Base-by-base conservation (phyloP, 2,113 vertebrate genomes). In the Antigone vipio region DNA sequence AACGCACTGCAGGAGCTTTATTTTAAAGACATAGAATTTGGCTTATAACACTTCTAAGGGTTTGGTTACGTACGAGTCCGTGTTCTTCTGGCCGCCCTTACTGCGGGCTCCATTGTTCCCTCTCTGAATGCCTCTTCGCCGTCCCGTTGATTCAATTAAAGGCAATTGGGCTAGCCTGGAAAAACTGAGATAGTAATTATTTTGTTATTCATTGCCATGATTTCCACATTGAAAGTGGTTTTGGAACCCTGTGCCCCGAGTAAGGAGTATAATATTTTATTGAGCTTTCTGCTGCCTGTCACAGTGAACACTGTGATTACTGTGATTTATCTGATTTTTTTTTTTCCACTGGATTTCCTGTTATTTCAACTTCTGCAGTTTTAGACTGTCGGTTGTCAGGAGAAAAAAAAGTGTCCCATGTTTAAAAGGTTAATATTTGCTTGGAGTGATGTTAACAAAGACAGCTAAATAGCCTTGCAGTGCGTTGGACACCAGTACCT, bases 31-130 rank as follows among this genome's bases (percentile, higher is more conserved):
- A 9, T 7, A 24, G 40, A 20, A 58, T 21, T 22, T n/a, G 56
- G 15, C 12, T 42, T 22, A 2, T 24, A 18, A 26, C n/a, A 35
- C 67, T 55, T 30, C 1, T 3, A 38, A 44, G 81, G 69, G 27
- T 17, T 56, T 12, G 49, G 79, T 18, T 72, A 2, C 20, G 0
- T 10, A 1, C 2, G 4, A 19, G 50, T 11, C 3, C 7, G 0
- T 8, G 6, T 53, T 71, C 44, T 20, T 23, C 40, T 8, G 79
- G 6, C 44, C 38, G 76, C 42, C 27, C 13, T 27, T 45, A 5
- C 15, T 9, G 1, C 1, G 1, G 29, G 83, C 42, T 42, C 58
- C 27, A 0, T 32, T 34, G 6, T 12, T 56, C 42, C 40, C 32
- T 38, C 71, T 35, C 16, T 11, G 17, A 45, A 45, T 5, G 35